Evolutionary conservation across 2,797 vertebrate genomes (phyloP).

Genomic region (Sparus aurata): DNA sequence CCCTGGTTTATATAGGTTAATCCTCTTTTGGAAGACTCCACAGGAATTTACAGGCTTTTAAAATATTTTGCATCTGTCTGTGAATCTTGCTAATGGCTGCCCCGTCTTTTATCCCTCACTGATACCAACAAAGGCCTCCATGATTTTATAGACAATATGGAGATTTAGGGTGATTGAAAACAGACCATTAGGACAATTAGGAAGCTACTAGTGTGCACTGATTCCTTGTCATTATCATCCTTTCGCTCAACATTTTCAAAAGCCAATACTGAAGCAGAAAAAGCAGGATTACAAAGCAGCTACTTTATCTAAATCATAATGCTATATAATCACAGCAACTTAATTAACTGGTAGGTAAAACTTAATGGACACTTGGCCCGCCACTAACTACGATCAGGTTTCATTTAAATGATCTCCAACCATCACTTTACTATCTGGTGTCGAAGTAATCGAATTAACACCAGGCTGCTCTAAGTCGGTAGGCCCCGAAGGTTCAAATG

Average conservation of each 20-base stretch:
- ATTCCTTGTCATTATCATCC: neutral
- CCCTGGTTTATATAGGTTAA: constrained; percentile 77
- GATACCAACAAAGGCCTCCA: constrained; percentile 40
- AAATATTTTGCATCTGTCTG: constrained; percentile 69
- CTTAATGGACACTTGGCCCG: neutral
- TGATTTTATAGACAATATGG: constrained; percentile 10
- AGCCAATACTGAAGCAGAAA: neutral
- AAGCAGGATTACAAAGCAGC: neutral
- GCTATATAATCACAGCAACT: neutral
- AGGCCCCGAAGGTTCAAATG: constrained; percentile 25
- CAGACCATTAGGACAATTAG: constrained; percentile 8
- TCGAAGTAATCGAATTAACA: constrained; percentile 31
- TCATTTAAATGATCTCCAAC: neutral
- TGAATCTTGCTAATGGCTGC: constrained; percentile 67
- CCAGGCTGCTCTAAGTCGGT: constrained; percentile 4
- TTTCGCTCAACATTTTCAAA: neutral
- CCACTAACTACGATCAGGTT: constrained; percentile 9
- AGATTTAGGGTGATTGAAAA: constrained; percentile 15
- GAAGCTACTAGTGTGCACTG: neutral
- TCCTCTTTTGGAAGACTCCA: constrained; percentile 71
- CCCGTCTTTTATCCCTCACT: constrained; percentile 42
- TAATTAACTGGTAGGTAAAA: neutral
- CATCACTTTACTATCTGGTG: constrained; percentile 9
- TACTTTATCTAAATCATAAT: neutral
- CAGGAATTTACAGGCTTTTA: constrained; percentile 78